These are phyloP conservation scores for Amia ocellicauda DNA, from an alignment of 2,113 vertebrate genomes.

Conservation along the genomic window DNA sequence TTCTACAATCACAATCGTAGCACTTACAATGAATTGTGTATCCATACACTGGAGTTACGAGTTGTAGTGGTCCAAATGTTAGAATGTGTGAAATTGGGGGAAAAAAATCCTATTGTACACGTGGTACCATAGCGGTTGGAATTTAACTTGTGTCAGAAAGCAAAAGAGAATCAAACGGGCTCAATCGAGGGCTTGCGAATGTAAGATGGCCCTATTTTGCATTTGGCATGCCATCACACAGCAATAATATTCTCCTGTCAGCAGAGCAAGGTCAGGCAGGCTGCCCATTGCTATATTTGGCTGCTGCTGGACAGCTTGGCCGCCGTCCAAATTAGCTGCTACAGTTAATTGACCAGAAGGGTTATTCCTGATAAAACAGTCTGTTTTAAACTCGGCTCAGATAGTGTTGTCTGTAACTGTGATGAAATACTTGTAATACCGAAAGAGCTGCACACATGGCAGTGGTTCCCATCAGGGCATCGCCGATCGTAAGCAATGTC, in stretches of 20 bases:
- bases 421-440: not conserved
- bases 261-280: conserved; percentile 8
- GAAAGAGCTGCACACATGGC: not conserved
- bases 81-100: too few relatives aligned
- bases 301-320: conserved; percentile 1
- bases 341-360: conserved; percentile 8
- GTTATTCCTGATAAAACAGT: not conserved
- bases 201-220: conserved; percentile 1
- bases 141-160: conserved; percentile 3
- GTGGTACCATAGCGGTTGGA: too few relatives aligned
- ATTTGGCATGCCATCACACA: conserved; percentile 7
- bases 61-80: not conserved
- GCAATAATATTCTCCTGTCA: not conserved
- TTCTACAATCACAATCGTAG: too few relatives aligned
- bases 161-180: not conserved
- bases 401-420: not conserved
- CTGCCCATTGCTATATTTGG: conserved; percentile 4
- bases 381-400: not conserved
- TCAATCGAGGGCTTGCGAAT: not conserved
- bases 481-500: too few relatives aligned
- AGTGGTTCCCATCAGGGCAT: not conserved
- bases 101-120: too few relatives aligned
- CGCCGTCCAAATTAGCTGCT: not conserved
- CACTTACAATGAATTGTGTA: too few relatives aligned
- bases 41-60: too few relatives aligned